A percentile compares a stretch with the other conserved stretches of the same genome.
Conservation (phyloP, 2,797 vertebrate species). For the Alfaro cultratus region DNA sequence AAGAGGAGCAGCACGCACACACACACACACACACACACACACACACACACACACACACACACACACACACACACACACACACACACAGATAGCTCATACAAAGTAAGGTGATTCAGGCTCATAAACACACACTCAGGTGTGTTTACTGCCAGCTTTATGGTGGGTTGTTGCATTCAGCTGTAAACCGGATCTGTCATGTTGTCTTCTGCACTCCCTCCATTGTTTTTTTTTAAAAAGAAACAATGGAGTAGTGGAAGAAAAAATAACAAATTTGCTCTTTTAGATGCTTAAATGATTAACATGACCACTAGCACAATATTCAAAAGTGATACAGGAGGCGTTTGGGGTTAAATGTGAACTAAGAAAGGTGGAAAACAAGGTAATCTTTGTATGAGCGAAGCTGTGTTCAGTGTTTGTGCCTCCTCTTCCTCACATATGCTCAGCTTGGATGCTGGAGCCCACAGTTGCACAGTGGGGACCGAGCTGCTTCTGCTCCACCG, state of each 20-base stretch:
- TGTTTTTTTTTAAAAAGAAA: neutral
- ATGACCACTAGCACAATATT: neutral
- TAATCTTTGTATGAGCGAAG: no score
- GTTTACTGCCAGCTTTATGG: constrained; percentile 1
- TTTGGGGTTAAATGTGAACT: neutral
- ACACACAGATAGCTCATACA: neutral
- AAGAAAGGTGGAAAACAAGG: neutral
- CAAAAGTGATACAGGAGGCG: neutral
- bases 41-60: constrained; percentile 18
- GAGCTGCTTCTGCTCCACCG: neutral
- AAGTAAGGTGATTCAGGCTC: neutral
- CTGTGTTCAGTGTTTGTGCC: constrained; percentile 2
- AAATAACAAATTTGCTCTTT: neutral
- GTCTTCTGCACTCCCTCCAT: no score
- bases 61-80: constrained; percentile 17
- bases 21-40: constrained; percentile 19
- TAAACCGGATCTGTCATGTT: constrained; percentile 24
- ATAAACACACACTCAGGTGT: constrained; percentile 24
- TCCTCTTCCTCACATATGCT: constrained; percentile 1
- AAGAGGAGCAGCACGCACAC: constrained; percentile 31
- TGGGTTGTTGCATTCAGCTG: constrained; percentile 1
- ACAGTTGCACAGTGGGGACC: neutral
- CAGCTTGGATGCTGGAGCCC: constrained; percentile 1
- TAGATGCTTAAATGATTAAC: neutral
- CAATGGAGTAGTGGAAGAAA: neutral